Evolutionary conservation across 1,140 invertebrate species (phyloP), one percentile per base, ranked within the genome.

Genomic region (Cherax quadricarinatus): DNA sequence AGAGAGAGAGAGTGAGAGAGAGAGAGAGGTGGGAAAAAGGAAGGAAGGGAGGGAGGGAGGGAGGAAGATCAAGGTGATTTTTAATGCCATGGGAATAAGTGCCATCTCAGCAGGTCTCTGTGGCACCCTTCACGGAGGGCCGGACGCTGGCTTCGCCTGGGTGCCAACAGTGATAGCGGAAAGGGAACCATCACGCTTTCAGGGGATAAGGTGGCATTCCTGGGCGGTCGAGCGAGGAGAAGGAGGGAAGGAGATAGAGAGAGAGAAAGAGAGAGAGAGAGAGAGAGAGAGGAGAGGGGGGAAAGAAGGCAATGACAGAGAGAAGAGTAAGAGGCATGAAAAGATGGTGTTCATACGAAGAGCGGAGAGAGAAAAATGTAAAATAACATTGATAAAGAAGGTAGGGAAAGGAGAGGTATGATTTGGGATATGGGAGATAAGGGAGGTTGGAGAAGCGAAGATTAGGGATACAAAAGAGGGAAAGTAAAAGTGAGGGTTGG

Each of bases 281-380:
- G 57, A 85, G 57, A 86, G 30, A 70, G 83, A 84, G 83, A 86
- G 83, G 82, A 85, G 57, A 85, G 82, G 49, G 82, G 62, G 57
- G 49, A 48, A 62, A 57, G 62, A 48, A 62, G 57, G 62, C 16
- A 53, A 51, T n/a, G 81, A 83, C 48, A 86, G 62, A 70, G 83
- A 84, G 83, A 86, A 53, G 53, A 30, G 53, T n/a, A 30, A 49
- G 48, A 16, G 10, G 53, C 53, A 57, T 57, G 53, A 57, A 57
- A 14, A 57, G 53, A 57, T 14, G 53, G 53, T 9, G 3, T 57
- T 14, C 2, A 41, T 41, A 41, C 30, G 30, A 41, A 2, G 30
- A 41, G 30, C 0, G 30, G 30, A 41, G 30, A 41, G 30, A 41
- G 30, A 41, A 41, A 41, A 41, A 41, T 41, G 2, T 41, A 41